Base-by-base conservation (phyloP, 2,888 invertebrate species). In the Drosophila sordidapex region DNA sequence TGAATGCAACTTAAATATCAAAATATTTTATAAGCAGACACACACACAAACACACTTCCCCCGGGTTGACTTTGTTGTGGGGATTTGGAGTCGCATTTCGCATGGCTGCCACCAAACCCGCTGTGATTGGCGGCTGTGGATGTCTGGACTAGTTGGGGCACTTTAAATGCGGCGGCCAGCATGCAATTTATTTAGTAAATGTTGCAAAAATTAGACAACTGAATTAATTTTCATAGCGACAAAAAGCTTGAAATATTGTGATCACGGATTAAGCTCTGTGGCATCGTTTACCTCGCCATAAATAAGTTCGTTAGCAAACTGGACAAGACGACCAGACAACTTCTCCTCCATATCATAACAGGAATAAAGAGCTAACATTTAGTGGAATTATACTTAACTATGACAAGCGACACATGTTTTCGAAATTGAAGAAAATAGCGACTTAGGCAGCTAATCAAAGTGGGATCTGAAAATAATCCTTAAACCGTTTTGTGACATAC, bases 1-100 rank as follows among this genome's bases (percentile, higher is more conserved):
- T 92, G 92, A 93, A 93, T 93, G 91, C 92, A 91, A 91, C 81
- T 87, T 90, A 90, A 92, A 92, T 91, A 90, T 92, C 92, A 91
- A 91, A 92, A 92, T 91, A 91, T 87, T 90, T 78, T 80, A 89
- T 84, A 79, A 73, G 69, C 81, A 25, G 46, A 36, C 52, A 10
- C 27, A 27, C 6, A 36, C 13, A 54, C n/a, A 54, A 2, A 35
- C 53, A 54, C 25, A 36, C 27, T 54, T n/a, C 25, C 27, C 33
- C 51, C 49, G 2, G 36, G 43, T 31, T 36, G 68, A 33, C 56
- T 38, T 69, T 71, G 59, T 65, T 57, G 62, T 68, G 80, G 66
- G 83, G 80, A 71, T 75, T 82, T 79, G 51, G 72, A 49, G 56
- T 68, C 60, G 52, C 61, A 61, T 70, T 69, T 79, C 31, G 67